These are phyloP conservation scores for Slavum lentiscoides DNA, from an alignment of 2,888 invertebrate species.

Conservation along the genomic window DNA sequence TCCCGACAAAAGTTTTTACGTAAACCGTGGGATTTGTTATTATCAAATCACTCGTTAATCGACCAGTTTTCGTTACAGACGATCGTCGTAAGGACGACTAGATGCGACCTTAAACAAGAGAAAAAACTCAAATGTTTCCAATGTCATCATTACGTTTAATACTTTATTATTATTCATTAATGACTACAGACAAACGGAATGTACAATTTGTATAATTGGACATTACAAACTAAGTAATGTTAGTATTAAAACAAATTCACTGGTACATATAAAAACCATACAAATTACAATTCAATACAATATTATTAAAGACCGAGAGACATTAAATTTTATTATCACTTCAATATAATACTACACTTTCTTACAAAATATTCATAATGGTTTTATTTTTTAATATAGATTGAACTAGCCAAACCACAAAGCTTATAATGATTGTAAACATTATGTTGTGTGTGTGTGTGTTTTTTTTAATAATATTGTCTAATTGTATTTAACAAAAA, in stretches of 20 bases:
- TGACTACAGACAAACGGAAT: background rate
- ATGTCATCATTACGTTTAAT: slow-evolving; percentile 1
- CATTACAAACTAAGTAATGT: background rate
- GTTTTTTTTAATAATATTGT: slow-evolving; percentile 13
- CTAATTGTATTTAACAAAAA: slow-evolving; percentile 26
- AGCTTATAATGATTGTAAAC: slow-evolving; percentile 28
- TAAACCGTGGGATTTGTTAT: too few relatives aligned
- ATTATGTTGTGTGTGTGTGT: background rate
- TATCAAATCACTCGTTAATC: background rate
- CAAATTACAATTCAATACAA: slow-evolving; percentile 14
- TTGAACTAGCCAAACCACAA: slow-evolving; percentile 23
- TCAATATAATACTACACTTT: slow-evolving; percentile 22
- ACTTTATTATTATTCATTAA: background rate
- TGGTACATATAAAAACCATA: slow-evolving; percentile 7
- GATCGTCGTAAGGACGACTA: background rate
- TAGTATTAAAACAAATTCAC: slow-evolving; percentile 1
- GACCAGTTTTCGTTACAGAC: background rate
- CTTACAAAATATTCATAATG: slow-evolving; percentile 18
- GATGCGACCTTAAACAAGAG: background rate
- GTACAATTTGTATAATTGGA: background rate
- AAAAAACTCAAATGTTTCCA: background rate
- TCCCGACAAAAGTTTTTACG: too few relatives aligned
- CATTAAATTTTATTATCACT: slow-evolving; percentile 36
- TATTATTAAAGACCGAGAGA: slow-evolving; percentile 3
- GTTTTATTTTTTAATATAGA: slow-evolving; percentile 4